Conservation (phyloP, 2,113 vertebrate species). For the Melierax canorus region DNA sequence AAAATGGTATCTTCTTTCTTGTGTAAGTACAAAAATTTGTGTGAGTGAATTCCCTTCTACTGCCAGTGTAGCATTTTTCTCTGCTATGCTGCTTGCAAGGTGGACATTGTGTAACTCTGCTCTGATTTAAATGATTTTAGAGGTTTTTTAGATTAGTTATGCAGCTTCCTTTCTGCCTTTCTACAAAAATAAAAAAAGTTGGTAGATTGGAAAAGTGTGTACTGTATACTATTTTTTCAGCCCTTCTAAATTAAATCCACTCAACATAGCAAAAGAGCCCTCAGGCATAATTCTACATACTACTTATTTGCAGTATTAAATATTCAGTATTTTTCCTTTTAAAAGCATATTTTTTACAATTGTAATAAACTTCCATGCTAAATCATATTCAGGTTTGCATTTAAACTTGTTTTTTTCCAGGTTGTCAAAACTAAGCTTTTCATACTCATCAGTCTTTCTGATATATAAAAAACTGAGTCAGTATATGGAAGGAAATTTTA, state of each 20-base stretch:
- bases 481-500: neutral
- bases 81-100: neutral
- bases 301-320: conserved; percentile 66
- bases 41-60: neutral
- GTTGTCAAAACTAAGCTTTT: conserved; percentile 31
- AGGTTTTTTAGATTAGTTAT: neutral
- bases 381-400: neutral
- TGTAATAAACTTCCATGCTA: conserved; percentile 16
- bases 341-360: conserved; percentile 65
- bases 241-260: conserved; percentile 47
- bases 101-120: neutral
- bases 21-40: neutral
- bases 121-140: neutral
- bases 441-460: neutral
- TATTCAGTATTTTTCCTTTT: conserved; percentile 63
- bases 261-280: conserved; percentile 48
- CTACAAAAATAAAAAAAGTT: neutral
- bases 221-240: conserved; percentile 31
- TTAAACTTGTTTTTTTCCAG: conserved; percentile 22
- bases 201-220: conserved; percentile 19
- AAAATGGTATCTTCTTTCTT: neutral
- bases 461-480: neutral
- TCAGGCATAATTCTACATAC: conserved; percentile 64
- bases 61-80: neutral
- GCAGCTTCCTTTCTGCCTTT: neutral